Evolutionary conservation across 2,888 invertebrate genomes (phyloP), one percentile per base, ranked within the genome.

Genomic region (Asteroscopus sphinx): DNA sequence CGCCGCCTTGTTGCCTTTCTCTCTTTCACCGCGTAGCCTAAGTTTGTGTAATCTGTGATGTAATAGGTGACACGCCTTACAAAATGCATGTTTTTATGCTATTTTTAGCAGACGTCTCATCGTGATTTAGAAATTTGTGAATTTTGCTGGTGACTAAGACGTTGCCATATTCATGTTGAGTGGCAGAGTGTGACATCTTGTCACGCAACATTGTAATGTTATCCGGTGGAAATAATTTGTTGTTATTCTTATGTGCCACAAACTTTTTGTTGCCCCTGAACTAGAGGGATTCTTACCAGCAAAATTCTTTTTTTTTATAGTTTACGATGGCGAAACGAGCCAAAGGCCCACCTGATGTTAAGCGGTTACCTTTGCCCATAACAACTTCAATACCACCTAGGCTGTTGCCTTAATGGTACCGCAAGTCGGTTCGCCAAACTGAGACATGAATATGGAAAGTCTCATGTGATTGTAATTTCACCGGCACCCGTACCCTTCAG

Each of bases 1-100:
- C 15, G 33, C 7, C 1, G 69, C 58, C 70, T 69, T 73, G 33
- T 6, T 1, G 69, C 58, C 70, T 69, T 73, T 69, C 73, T 62
- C 70, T 52, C 51, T 55, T 46, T 73, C 48, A 44, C 53, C 7
- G 39, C 25, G 39, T 11, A 15, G 37, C 16, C 40, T 21, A 16
- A 36, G 40, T 46, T 41, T 48, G 48, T 48, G 62, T 37, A 72
- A 55, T 25, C 9, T 26, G 12, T 68, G 48, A 63, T 59, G 68
- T 63, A 72, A 68, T 16, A 16, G n/a, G 25, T 16, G 30, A 52
- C 55, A 72, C 55, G 40, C 52, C 63, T 72, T 49, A 49, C 40
- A 52, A 42, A 49, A 58, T 58, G 36, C 33, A 47, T 44, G 36
- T 21, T n/a, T 21, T 12, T 21, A 1, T 7, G n/a, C 25, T 67